These are phyloP conservation scores for Cygnus atratus DNA, from an alignment of 2,113 vertebrate species.

Conservation along the genomic window DNA sequence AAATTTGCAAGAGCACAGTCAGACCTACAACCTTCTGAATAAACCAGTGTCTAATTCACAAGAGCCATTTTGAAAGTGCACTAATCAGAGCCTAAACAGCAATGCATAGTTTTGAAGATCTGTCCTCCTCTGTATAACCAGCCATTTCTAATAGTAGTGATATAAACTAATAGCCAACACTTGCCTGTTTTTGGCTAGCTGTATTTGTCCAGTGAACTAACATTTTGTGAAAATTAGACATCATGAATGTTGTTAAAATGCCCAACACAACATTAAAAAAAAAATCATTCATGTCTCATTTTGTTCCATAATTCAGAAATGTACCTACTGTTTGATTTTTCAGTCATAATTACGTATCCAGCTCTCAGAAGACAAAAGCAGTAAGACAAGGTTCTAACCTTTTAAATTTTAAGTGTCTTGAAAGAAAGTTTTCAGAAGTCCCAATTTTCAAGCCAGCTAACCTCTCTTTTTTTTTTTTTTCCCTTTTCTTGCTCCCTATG, in stretches of 20 bases:
- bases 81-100: not conserved
- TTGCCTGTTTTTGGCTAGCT: not conserved
- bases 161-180: not conserved
- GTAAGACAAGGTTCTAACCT: not conserved
- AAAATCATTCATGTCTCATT: not conserved
- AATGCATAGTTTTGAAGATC: not conserved
- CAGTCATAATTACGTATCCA: not conserved
- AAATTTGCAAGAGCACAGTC: not conserved
- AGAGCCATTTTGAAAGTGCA: not conserved
- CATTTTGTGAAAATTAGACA: not conserved
- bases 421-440: not conserved
- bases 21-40: conserved; percentile 10
- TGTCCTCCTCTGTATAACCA: not conserved
- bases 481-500: not conserved
- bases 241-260: not conserved
- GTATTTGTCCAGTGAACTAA: not conserved
- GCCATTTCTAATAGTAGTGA: not conserved
- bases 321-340: not conserved
- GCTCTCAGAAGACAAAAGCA: not conserved
- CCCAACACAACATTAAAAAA: not conserved
- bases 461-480: not conserved
- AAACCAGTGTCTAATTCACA: conserved; percentile 13
- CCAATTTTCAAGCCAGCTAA: not conserved
- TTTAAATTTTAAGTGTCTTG: not conserved
- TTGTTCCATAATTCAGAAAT: not conserved